Evolutionary conservation across 2,113 vertebrate species (phyloP).

Genomic region (Erythrocebus patas): DNA sequence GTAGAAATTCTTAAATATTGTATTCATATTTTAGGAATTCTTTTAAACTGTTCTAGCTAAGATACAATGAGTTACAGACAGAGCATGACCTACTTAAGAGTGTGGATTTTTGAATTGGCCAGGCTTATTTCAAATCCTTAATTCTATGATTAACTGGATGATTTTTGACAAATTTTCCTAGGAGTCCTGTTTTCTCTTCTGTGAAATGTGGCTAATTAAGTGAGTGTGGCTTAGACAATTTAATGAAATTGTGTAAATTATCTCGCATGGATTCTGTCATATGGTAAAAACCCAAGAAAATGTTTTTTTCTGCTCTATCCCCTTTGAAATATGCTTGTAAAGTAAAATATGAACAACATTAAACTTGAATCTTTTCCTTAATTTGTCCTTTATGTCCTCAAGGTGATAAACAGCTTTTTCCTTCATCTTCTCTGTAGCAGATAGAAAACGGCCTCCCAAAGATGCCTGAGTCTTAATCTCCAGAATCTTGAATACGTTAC

Average conservation of each 20-base stretch:
- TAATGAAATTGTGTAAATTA: not conserved
- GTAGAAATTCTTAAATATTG: not conserved
- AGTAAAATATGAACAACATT: not conserved
- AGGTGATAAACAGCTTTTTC: not conserved
- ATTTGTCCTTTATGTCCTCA: not conserved
- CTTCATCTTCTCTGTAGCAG: not conserved
- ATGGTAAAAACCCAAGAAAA: not conserved
- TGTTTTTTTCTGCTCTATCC: not conserved
- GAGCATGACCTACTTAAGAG: not conserved
- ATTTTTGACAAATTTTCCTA: not conserved
- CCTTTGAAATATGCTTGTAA: not conserved
- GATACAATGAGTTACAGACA: not conserved
- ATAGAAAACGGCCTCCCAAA: not conserved
- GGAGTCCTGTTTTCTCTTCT: not conserved
- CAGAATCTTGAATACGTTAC: not conserved
- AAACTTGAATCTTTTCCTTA: not conserved
- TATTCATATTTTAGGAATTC: not conserved
- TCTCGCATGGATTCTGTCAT: not conserved
- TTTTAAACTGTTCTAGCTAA: not conserved
- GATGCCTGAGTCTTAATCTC: not conserved
- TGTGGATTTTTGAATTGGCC: not conserved
- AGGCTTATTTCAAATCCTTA: not conserved
- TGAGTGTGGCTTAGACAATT: not conserved
- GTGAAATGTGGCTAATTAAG: not conserved
- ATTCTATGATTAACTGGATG: not conserved